These are phyloP conservation scores for Pangasius macronema DNA, from an alignment of 2,797 vertebrate genomes.

Conservation along the genomic window DNA sequence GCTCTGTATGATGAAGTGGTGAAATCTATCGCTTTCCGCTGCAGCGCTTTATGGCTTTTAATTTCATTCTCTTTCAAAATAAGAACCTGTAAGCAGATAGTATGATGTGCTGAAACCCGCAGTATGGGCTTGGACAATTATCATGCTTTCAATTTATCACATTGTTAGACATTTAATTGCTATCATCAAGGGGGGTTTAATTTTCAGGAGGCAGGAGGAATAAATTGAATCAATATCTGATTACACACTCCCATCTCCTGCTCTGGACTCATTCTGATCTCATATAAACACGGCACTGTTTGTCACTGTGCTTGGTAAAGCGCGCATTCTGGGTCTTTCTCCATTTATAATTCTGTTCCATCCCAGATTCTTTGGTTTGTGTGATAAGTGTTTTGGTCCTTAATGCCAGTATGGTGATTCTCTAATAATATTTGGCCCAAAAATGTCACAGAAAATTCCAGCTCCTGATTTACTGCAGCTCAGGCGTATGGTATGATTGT, in stretches of 20 bases:
- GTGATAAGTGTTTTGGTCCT: neutral
- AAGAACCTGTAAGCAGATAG: neutral
- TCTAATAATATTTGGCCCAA: neutral
- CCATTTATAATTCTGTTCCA: too few relatives aligned
- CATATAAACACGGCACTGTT: neutral
- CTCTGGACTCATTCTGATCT: neutral
- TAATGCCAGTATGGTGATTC: neutral
- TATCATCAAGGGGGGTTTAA: conserved; percentile 16
- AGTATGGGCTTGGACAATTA: neutral
- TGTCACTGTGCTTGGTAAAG: neutral
- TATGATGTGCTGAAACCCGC: neutral
- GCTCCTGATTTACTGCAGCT: neutral
- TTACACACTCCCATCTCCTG: neutral
- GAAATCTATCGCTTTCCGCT: neutral
- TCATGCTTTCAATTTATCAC: conserved; percentile 24
- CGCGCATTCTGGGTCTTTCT: neutral
- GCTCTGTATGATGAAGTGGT: neutral
- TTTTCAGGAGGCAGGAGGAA: conserved; percentile 29
- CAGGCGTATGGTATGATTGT: neutral
- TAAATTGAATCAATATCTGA: conserved; percentile 34
- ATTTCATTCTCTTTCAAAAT: neutral
- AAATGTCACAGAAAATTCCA: neutral
- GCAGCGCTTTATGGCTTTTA: neutral
- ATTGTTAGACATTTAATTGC: conserved; percentile 32
- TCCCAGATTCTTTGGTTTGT: neutral